Evolutionary conservation across 2,113 vertebrate genomes (phyloP), one percentile per base, ranked within the genome.

Genomic region (Steatornis caripensis): DNA sequence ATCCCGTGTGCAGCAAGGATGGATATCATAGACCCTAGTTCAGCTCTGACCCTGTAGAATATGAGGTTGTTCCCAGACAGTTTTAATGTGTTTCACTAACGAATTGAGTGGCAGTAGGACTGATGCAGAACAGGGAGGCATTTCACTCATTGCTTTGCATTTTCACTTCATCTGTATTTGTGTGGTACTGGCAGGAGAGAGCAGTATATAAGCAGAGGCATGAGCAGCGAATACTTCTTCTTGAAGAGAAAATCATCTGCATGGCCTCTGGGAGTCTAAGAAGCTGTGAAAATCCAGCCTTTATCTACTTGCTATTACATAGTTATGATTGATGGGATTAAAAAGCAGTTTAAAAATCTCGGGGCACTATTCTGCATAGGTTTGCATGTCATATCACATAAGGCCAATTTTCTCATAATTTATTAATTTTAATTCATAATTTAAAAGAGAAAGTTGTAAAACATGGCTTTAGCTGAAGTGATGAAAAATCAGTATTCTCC

Each of bases 371-470:
- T 95, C 69, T 89, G 77, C 57, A 81, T 61, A 94, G 58, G 87
- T 94, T 89, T 95, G 54, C 34, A 84, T 87, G 83, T 80, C 80
- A 45, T 89, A 91, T 61, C 69, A 90, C 61, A 89, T 64, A 91
- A 87, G 53, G 77, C 20, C 2, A 91, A 89, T 91, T 93, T 96
- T 93, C 57, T 91, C 74, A 97, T 93, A 80, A 93, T 69, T 90
- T 96, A 94, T 96, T 92, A 61, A 96, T 96, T 94, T 92, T 61
- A 81, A 93, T 96, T 72, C n/a, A 92, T 95, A 96, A 95, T 91
- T 97, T 91, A 95, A 78, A 92, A n/a, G 9, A 90, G 43, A 84
- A 85, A 14, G 3, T 80, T 92, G 80, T 96, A 93, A 77, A 96
- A 92, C 72, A 81, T 74, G 11, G 16, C 27, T 93, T 13, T 45